These are phyloP conservation scores for Ficedula albicollis DNA, from an alignment of 2,797 vertebrate genomes.

Conservation along the genomic window DNA sequence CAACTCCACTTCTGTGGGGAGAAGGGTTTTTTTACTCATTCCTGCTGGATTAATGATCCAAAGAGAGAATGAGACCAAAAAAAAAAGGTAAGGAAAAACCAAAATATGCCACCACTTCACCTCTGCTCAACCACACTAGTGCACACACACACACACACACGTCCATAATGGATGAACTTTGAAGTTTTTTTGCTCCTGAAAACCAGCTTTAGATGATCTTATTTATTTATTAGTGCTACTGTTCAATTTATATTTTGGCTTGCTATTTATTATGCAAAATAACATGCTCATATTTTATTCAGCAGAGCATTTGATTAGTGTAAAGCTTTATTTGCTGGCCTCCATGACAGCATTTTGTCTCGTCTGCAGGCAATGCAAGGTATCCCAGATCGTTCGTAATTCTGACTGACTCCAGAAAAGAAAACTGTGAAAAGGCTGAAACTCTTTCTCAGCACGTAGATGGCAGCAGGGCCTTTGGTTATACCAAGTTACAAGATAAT, in stretches of 20 bases:
- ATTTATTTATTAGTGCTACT: slow-evolving; percentile 50
- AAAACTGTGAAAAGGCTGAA: slow-evolving; percentile 34
- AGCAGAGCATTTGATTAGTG: slow-evolving; percentile 53
- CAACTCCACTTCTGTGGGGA: neutral
- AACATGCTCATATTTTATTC: slow-evolving; percentile 51
- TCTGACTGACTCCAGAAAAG: slow-evolving; percentile 47
- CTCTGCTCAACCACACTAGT: neutral
- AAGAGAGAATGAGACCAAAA: neutral
- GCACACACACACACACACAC: neutral
- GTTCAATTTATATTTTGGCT: slow-evolving; percentile 55
- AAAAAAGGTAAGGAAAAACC: neutral
- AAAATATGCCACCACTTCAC: neutral
- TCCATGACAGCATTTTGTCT: slow-evolving; percentile 39
- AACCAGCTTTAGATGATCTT: slow-evolving; percentile 38
- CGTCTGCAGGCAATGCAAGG: slow-evolving; percentile 43
- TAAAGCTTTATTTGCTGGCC: slow-evolving; percentile 53
- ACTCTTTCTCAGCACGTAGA: slow-evolving; percentile 35
- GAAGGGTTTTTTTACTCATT: neutral
- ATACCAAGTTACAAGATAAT: slow-evolving; percentile 31
- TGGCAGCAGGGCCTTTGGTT: slow-evolving; percentile 21
- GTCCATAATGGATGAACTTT: neutral
- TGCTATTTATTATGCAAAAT: slow-evolving; percentile 66
- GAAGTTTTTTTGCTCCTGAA: slow-evolving; percentile 15
- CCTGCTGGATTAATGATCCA: neutral
- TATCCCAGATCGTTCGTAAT: slow-evolving; percentile 46